A percentile compares a stretch with the other conserved stretches of the same genome.
Evolutionary conservation across 2,888 invertebrate species (phyloP).

Genomic region (Ochlodes sylvanus): DNA sequence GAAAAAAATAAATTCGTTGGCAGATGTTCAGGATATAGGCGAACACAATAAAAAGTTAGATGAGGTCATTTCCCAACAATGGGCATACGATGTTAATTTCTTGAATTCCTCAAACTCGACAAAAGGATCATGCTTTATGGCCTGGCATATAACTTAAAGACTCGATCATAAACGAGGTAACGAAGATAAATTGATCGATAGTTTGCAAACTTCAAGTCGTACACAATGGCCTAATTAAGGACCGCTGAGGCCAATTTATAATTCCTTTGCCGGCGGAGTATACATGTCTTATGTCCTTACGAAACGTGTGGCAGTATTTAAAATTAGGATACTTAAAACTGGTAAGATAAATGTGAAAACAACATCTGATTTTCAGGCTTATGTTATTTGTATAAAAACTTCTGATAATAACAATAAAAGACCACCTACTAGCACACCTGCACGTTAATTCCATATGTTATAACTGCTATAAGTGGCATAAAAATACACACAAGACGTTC

Average conservation of each 20-base stretch:
- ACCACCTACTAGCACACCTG: too few relatives aligned
- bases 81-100: not conserved
- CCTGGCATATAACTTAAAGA: constrained; percentile 1
- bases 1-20: not conserved
- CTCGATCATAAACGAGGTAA: constrained; percentile 26
- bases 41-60: not conserved
- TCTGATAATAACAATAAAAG: too few relatives aligned
- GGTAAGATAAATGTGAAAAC: too few relatives aligned
- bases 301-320: not conserved
- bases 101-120: not conserved
- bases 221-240: constrained; percentile 35
- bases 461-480: too few relatives aligned
- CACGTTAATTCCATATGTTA: too few relatives aligned
- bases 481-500: too few relatives aligned
- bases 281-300: constrained; percentile 3
- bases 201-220: constrained; percentile 18
- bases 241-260: constrained; percentile 20
- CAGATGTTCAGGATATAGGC: not conserved
- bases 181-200: constrained; percentile 32
- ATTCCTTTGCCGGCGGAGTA: constrained; percentile 12
- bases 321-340: not conserved
- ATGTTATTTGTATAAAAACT: too few relatives aligned
- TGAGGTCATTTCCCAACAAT: not conserved
- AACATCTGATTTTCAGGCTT: too few relatives aligned
- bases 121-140: not conserved